Evolutionary conservation across 2,797 vertebrate genomes (phyloP).

Genomic region (Myripristis murdjan): DNA sequence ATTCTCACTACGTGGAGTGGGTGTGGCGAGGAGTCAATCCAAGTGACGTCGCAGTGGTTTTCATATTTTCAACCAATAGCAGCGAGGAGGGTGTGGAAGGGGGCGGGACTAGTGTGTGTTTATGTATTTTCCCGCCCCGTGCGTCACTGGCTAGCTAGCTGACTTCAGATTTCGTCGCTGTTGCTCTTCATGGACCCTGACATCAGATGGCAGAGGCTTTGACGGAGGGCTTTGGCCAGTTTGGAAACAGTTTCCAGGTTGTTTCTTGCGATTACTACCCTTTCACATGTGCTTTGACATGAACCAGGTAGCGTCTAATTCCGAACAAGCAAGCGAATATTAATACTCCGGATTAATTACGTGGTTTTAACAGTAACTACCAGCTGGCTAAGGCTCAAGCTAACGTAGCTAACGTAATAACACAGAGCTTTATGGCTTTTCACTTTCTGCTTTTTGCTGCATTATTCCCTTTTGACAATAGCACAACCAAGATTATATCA

Average conservation of each 20-base stretch:
- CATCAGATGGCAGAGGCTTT: conserved; percentile 69
- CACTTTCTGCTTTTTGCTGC: too few species aligned
- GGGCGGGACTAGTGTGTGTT: conserved; percentile 43
- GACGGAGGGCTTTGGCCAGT: conserved; percentile 57
- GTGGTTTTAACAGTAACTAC: too few species aligned
- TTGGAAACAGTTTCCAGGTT: conserved; percentile 72
- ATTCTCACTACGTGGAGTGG: conserved; percentile 54
- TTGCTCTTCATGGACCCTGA: conserved; percentile 46
- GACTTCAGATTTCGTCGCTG: background rate
- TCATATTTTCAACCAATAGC: conserved; percentile 54
- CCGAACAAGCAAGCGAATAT: too few species aligned
- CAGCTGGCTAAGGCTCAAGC: too few species aligned
- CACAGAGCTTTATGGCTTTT: too few species aligned
- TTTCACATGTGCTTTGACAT: background rate
- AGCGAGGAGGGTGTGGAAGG: background rate
- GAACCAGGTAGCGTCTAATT: background rate
- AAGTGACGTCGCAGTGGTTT: background rate
- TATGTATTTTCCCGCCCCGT: conserved; percentile 65
- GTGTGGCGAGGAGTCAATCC: conserved; percentile 12
- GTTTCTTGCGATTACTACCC: background rate
- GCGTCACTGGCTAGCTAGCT: conserved; percentile 52
- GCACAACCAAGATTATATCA: too few species aligned
- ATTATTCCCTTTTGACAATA: too few species aligned
- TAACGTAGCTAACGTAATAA: too few species aligned
- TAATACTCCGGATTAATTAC: too few species aligned